phyloP scores from a whole-genome alignment of 2,797 vertebrate genomes.

The Phylloscopus collybita region DNA sequence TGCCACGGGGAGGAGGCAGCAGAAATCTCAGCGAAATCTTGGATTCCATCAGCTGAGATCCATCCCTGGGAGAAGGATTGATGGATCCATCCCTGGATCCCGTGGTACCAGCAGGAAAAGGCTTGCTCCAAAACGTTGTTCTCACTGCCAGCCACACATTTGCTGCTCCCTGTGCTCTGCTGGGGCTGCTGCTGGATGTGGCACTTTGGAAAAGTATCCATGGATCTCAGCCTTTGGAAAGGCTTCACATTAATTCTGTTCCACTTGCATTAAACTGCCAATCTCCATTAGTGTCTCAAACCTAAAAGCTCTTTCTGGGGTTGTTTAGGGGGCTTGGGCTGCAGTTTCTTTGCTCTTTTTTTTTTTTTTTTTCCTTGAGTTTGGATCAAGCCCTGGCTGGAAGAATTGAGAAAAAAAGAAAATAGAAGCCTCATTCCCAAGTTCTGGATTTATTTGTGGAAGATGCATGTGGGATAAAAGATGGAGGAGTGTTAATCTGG shows the following conservation, averaged over 20 bases:
- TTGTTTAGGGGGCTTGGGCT: not conserved
- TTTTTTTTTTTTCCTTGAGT: not conserved
- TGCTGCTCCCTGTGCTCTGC: not conserved
- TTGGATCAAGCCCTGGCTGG: not conserved
- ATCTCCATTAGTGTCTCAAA: not conserved
- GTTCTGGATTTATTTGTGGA: not conserved
- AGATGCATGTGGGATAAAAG: not conserved
- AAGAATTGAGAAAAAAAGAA: not conserved
- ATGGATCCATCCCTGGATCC: not conserved
- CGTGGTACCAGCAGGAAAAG: not conserved
- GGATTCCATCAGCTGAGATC: not conserved
- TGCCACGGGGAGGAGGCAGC: not conserved
- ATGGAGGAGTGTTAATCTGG: not conserved
- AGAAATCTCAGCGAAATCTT: not conserved
- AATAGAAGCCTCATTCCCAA: not conserved
- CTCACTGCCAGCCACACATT: not conserved
- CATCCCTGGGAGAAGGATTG: not conserved
- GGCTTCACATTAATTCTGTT: not conserved
- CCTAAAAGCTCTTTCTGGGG: not conserved
- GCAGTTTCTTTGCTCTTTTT: not conserved
- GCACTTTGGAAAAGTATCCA: not conserved
- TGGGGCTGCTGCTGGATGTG: not conserved
- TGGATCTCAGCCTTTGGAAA: not conserved
- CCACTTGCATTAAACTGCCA: not conserved
- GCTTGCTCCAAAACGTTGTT: not conserved